Evolutionary conservation across 2,113 vertebrate genomes (phyloP), one percentile per base, ranked within the genome.

Genomic region (Jaculus jaculus): DNA sequence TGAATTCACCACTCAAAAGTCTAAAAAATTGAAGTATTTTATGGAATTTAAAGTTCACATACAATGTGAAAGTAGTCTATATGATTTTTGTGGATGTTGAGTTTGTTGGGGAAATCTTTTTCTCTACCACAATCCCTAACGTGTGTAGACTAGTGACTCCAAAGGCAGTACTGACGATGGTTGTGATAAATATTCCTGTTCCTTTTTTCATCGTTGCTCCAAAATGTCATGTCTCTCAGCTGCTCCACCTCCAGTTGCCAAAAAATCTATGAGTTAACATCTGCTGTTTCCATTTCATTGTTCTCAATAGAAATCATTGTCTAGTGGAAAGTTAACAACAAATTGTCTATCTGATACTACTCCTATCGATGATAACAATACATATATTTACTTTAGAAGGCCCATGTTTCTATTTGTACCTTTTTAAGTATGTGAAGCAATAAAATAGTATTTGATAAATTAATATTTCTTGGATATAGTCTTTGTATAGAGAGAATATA

Each of bases 241-340:
- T 97, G 95, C 92, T 96, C 89, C 2, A 89, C 68, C 34, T 39
- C 90, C 95, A 97, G 87, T 93, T 96, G 96, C 97, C 97, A 97
- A 95, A 95, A 87, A 96, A 90, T 87, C 94, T 88, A 63, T 23
- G 83, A 17, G 4, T 28, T 65, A 94, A 87, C 97, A 95, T 96
- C 94, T 97, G 96, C 10, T 96, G 82, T 63, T 91, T 94, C 93
- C 89, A 96, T 77, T 95, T 24, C 80, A n/a, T 15, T 80, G 1
- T 93, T 90, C 92, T 95, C 80, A 95, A 96, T 82, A 39, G 91
- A 26, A 96, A 66, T 66, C 83, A 61, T 63, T 92, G 5, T 84
- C 82, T 32, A 89, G 26, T 89, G 60, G 68, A 95, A 92, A 86
- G 58, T 24, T 7, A 87, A 69, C 87, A 92, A n/a, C 58, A 77